phyloP scores from a whole-genome alignment of 2,888 invertebrate species.

The Stenchaetothrips biformis region DNA sequence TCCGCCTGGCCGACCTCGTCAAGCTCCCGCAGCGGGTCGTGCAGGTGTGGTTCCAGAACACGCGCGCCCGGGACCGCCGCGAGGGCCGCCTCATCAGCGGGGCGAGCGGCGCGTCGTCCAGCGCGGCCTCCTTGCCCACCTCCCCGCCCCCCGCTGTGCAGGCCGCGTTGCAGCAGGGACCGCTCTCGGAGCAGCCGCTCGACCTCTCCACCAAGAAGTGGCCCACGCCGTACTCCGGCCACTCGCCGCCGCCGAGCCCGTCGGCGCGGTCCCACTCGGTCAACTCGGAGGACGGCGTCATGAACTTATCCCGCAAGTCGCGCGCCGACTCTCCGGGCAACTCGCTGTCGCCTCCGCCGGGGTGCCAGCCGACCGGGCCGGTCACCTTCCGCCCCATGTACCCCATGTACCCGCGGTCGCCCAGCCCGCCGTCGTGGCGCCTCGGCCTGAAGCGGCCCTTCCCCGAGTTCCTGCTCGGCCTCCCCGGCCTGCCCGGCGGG shows the following conservation, averaged over 20 bases:
- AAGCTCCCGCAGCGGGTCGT: conserved; percentile 65
- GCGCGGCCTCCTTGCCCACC: conserved; percentile 16
- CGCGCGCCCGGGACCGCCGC: conserved; percentile 80
- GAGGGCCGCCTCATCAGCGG: conserved; percentile 54
- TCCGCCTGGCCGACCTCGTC: conserved; percentile 73
- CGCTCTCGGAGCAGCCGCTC: conserved; percentile 69
- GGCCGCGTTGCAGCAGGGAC: conserved; percentile 28
- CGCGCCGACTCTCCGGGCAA: conserved; percentile 53
- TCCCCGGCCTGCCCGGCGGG: conserved; percentile 24
- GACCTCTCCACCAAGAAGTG: conserved; percentile 84
- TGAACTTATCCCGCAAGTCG: conserved; percentile 70
- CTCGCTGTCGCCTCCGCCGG: conserved; percentile 50
- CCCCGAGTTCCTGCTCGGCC: conserved; percentile 50
- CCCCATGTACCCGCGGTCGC: not conserved
- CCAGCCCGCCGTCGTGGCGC: conserved; percentile 28
- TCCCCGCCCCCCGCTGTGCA: conserved; percentile 30
- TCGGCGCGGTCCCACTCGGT: conserved; percentile 59
- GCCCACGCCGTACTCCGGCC: conserved; percentile 43
- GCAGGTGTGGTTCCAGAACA: conserved; percentile 96
- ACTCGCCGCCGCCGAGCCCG: conserved; percentile 57
- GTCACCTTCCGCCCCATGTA: conserved; percentile 15
- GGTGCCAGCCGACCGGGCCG: conserved; percentile 33
- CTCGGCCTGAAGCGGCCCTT: conserved; percentile 52
- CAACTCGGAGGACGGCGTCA: conserved; percentile 64
- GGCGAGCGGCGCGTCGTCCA: conserved; percentile 40